Conservation (phyloP, 2,113 vertebrate genomes). For the Opisthocomus hoazin region DNA sequence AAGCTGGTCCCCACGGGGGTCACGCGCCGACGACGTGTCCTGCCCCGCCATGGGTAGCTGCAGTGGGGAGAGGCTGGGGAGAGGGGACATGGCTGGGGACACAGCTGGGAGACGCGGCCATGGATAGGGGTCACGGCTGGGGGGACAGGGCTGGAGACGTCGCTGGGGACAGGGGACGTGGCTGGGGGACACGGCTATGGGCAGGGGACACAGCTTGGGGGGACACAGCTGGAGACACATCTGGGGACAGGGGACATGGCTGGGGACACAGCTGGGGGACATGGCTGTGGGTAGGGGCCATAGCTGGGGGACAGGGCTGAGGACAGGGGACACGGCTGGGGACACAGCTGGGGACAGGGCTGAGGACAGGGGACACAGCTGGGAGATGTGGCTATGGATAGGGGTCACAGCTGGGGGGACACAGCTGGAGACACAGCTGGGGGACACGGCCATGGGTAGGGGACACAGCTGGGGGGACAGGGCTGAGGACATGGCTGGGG, state of each 20-base stretch:
- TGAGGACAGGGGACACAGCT: background rate
- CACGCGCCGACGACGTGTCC: background rate
- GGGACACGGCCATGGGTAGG: background rate
- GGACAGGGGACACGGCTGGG: background rate
- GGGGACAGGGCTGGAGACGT: background rate
- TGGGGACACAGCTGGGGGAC: background rate
- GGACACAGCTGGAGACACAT: background rate
- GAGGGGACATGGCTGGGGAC: background rate
- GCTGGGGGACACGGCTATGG: background rate
- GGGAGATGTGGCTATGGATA: no score
- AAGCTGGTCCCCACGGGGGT: background rate
- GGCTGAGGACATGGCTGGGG: no score
- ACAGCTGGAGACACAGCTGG: fast-evolving
- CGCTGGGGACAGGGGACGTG: background rate
- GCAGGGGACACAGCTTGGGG: background rate
- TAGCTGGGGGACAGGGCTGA: background rate
- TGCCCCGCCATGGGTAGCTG: background rate
- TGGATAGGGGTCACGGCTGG: background rate
- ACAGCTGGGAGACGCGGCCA: no score
- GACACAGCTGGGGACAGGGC: no score
- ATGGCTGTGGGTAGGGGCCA: background rate
- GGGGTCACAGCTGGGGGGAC: background rate
- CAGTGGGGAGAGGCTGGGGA: background rate
- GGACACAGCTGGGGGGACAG: fast-evolving
- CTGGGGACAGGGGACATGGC: background rate